A percentile compares a stretch with the other conserved stretches of the same genome.
These are phyloP conservation scores for Criorhina ranunculi DNA, from an alignment of 2,888 invertebrate species.

Conservation along the genomic window DNA sequence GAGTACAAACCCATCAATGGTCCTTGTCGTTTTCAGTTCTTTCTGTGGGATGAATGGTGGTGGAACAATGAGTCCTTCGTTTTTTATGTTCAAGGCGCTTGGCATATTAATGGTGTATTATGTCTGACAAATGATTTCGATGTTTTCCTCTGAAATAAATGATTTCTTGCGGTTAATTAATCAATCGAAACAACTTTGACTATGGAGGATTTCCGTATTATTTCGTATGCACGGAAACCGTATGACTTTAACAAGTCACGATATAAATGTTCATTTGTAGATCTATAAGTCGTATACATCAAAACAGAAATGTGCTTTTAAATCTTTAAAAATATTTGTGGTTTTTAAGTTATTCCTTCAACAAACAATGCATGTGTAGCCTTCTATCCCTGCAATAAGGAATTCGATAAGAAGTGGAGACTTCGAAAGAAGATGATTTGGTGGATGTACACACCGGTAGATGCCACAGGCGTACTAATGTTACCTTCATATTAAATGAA, in stretches of 20 bases:
- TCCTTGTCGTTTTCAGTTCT: slow-evolving; percentile 28
- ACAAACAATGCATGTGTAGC: too few relatives aligned
- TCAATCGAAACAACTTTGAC: not conserved
- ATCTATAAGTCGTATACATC: not conserved
- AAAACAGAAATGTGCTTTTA: too few relatives aligned
- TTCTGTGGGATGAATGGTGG: slow-evolving; percentile 19
- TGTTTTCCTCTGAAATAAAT: slow-evolving; percentile 24
- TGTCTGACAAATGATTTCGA: slow-evolving; percentile 33
- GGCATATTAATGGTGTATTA: slow-evolving; percentile 15
- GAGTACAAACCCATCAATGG: slow-evolving; percentile 3
- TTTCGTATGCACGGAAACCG: not conserved
- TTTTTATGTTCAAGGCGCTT: slow-evolving; percentile 24
- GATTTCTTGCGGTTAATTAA: slow-evolving; percentile 29
- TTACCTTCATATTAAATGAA: too few relatives aligned
- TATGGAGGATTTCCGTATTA: not conserved
- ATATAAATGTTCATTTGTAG: not conserved
- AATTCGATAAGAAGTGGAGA: too few relatives aligned
- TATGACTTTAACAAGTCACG: not conserved
- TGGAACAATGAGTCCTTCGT: slow-evolving; percentile 31
- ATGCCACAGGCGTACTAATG: too few relatives aligned
- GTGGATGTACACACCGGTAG: too few relatives aligned
- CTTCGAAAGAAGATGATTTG: too few relatives aligned
- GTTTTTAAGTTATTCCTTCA: too few relatives aligned
- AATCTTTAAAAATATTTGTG: too few relatives aligned
- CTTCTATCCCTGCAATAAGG: too few relatives aligned